Base-by-base conservation (phyloP, 2,797 vertebrate genomes). In the Xyrichtys novacula region DNA sequence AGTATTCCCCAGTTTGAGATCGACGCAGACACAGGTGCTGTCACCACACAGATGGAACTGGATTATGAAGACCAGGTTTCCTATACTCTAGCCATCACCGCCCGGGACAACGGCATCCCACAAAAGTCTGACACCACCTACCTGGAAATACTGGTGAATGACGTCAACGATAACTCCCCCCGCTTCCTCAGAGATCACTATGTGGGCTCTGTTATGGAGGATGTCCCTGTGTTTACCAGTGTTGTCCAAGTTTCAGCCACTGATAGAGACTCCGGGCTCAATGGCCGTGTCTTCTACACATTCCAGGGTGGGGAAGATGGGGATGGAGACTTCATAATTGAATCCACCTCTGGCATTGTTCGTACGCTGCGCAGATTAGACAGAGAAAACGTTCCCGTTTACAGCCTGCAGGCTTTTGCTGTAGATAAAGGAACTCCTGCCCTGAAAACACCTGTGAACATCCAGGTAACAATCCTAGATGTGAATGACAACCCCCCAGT, bases 111-210 rank as follows among this genome's bases (percentile, higher is more conserved):
- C 0, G 97, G 98, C 74, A 98, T 99, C 80, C 97, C 97, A 0
- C 97, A 98, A 88, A 99, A 99, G 88, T 98, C 97, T 0, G 97
- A 98, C 83, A 99, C 97, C 20, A 98, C 98, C 15, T 98, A 98
- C 85, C 83, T 99, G 81, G 98, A 99, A 92, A 99, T 99, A 62
- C 89, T 98, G 61, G 96, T 99, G 39, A 99, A 94, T 0, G 97
- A 99, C 0, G 95, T 98, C 11, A 99, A 99, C 0, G 98, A 98
- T 89, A 99, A 99, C 0, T 93, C 95, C 0, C 98, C 98, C 0
- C 95, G 95, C 56, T 99, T 99, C 86, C 92, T 97, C 22, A 89
- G 93, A 0, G 96, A 97, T 57, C 94, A 93, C 75, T 99, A 98
- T 34, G 86, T 94, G 40, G 97, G 97, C 23, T 96, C 96, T 0